These are phyloP conservation scores for Manduca sexta DNA, from an alignment of 1,140 invertebrate genomes.

Conservation along the genomic window DNA sequence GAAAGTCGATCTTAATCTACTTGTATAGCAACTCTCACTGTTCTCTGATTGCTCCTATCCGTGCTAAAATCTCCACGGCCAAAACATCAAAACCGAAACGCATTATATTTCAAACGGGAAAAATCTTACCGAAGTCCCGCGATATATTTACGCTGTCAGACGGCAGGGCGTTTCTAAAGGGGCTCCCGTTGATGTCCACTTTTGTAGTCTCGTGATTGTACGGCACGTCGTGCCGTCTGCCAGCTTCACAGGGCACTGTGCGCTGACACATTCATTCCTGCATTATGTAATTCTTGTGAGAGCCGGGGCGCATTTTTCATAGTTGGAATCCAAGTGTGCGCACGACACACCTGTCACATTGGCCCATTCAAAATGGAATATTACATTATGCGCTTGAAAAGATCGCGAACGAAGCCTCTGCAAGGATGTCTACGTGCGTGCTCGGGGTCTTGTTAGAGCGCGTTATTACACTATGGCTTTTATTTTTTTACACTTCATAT, in stretches of 20 bases:
- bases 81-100: too few relatives aligned
- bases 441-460: too few relatives aligned
- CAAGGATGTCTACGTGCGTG: not conserved
- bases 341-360: constrained; percentile 39
- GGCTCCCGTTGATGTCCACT: constrained; percentile 18
- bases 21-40: too few relatives aligned
- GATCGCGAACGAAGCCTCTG: constrained; percentile 8
- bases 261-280: constrained; percentile 43
- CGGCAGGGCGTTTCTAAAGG: not conserved
- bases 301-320: constrained; percentile 45
- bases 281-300: constrained; percentile 42
- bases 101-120: too few relatives aligned
- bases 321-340: constrained; percentile 30
- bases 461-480: too few relatives aligned
- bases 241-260: constrained; percentile 2
- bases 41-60: too few relatives aligned
- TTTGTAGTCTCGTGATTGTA: not conserved
- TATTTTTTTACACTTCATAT: too few relatives aligned
- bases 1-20: too few relatives aligned
- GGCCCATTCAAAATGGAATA: constrained; percentile 33
- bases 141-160: not conserved
- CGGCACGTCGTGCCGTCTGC: not conserved
- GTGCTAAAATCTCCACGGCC: too few relatives aligned
- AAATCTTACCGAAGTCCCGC: too few relatives aligned
- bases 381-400: constrained; percentile 41